Evolutionary conservation across 2,113 vertebrate species (phyloP).

Genomic region (Talpa occidentalis): DNA sequence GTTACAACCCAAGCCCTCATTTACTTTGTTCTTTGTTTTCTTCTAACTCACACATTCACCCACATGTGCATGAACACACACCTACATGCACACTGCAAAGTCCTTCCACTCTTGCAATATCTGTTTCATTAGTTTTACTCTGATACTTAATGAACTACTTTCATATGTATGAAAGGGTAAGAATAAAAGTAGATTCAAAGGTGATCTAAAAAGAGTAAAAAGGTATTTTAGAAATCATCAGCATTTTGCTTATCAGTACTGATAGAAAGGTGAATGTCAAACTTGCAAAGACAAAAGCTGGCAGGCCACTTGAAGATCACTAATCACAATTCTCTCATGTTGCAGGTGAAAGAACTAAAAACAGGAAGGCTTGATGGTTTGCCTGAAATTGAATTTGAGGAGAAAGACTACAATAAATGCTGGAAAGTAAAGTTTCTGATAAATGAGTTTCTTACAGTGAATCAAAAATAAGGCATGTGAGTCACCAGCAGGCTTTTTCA

Average conservation of each 20-base stretch:
- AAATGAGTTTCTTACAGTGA: neutral
- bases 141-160: slow-evolving; percentile 76
- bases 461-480: neutral
- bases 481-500: neutral
- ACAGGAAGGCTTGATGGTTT: neutral
- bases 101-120: neutral
- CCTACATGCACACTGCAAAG: neutral
- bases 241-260: slow-evolving; percentile 4
- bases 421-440: neutral
- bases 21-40: neutral
- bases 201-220: slow-evolving; percentile 77
- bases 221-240: slow-evolving; percentile 73
- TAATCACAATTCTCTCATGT: neutral
- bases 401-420: neutral
- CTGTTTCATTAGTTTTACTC: slow-evolving; percentile 68
- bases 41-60: neutral
- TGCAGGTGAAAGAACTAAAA: slow-evolving; percentile 11
- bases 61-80: neutral
- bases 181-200: slow-evolving; percentile 72
- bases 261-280: neutral
- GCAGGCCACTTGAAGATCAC: neutral
- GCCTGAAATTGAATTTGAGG: neutral
- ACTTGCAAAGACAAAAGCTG: neutral
- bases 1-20: neutral
- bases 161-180: slow-evolving; percentile 70